phyloP scores from a whole-genome alignment of 2,797 vertebrate genomes.

The Enteromius trimaculatus region DNA sequence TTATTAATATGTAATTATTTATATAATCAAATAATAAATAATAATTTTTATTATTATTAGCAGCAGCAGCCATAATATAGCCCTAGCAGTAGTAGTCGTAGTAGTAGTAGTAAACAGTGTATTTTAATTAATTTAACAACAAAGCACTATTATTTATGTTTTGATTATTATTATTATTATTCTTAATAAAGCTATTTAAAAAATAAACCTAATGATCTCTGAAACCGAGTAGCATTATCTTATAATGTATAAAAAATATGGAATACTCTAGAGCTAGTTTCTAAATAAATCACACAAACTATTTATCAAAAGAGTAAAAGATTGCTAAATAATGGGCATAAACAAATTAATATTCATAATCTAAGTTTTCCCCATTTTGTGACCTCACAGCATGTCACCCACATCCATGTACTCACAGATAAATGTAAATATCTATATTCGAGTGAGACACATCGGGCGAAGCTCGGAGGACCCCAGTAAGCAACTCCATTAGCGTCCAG shows the following conservation, averaged over 20 bases:
- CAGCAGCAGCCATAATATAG: not conserved
- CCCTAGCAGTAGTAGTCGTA: not conserved
- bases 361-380: not conserved
- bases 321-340: not conserved
- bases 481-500: conserved; percentile 96
- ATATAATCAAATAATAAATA: not conserved
- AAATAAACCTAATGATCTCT: not conserved
- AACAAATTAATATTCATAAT: not conserved
- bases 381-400: not conserved
- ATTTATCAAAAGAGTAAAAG: not conserved
- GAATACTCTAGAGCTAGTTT: not conserved
- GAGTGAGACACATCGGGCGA: conserved; percentile 96
- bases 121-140: not conserved
- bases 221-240: not conserved
- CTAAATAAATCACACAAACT: not conserved
- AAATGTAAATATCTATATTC: conserved; percentile 97
- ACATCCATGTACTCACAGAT: conserved; percentile 85
- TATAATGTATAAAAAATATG: not conserved
- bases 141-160: not conserved
- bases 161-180: not conserved
- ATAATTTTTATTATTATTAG: not conserved
- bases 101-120: not conserved
- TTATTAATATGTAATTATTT: not conserved
- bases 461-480: conserved; percentile 98
- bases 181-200: not conserved